A percentile compares a stretch with the other conserved stretches of the same genome.
Conservation (phyloP, 2,888 invertebrate genomes). For the Dryomyza anilis region DNA sequence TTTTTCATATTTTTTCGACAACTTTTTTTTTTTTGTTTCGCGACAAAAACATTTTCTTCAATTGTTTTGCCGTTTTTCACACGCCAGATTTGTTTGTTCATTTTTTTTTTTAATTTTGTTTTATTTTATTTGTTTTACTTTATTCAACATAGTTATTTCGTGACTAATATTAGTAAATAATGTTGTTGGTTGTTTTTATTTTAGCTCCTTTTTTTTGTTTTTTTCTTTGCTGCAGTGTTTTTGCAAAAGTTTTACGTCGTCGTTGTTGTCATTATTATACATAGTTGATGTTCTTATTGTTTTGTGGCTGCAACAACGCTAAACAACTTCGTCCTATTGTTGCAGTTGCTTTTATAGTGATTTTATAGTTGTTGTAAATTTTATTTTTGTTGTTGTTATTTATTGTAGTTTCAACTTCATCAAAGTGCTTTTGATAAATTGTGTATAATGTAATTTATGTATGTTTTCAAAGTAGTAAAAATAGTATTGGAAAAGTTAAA, state of each 20-base stretch:
- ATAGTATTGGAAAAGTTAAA: too few relatives aligned
- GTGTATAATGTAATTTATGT: too few relatives aligned
- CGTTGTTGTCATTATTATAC: constrained; percentile 9
- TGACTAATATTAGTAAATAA: constrained; percentile 19
- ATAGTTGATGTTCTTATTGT: too few relatives aligned
- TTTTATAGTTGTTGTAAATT: neutral
- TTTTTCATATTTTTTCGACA: neutral
- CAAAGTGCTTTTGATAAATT: too few relatives aligned
- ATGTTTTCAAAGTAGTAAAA: too few relatives aligned
- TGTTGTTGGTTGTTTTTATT: neutral
- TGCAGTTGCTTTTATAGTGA: neutral
- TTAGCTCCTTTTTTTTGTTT: constrained; percentile 3
- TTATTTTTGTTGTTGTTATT: constrained; percentile 15
- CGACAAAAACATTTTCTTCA: neutral
- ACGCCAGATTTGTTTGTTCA: neutral
- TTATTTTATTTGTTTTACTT: neutral
- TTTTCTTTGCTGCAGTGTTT: neutral
- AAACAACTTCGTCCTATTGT: too few relatives aligned
- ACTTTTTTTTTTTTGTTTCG: neutral
- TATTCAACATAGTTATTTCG: constrained; percentile 6
- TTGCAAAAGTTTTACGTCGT: constrained; percentile 1
- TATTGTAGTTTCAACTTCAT: constrained; percentile 7
- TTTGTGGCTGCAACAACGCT: too few relatives aligned
- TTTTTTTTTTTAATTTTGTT: neutral
- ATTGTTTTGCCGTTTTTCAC: neutral